These are phyloP conservation scores for Philereme transversata DNA, from an alignment of 2,888 invertebrate genomes.

Conservation along the genomic window DNA sequence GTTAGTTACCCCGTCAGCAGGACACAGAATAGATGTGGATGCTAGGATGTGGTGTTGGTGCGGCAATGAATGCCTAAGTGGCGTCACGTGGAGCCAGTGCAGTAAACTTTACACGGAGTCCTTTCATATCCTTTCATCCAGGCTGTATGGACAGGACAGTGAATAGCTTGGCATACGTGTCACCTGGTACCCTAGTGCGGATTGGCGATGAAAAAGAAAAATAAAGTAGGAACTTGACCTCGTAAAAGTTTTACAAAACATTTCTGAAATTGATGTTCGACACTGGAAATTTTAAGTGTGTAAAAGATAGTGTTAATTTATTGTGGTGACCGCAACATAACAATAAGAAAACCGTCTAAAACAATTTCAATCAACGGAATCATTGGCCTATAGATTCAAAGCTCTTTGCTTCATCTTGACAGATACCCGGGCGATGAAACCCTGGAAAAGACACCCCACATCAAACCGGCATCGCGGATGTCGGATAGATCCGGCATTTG, in stretches of 20 bases:
- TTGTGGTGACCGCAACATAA: neutral
- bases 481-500: conserved; percentile 22
- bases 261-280: neutral
- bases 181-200: conserved; percentile 72
- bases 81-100: conserved; percentile 51
- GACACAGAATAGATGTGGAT: conserved; percentile 31
- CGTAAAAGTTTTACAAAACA: neutral
- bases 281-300: neutral
- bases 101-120: conserved; percentile 23
- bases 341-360: neutral
- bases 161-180: conserved; percentile 68
- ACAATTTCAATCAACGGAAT: neutral
- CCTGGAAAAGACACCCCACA: conserved; percentile 18
- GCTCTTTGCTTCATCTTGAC: conserved; percentile 7
- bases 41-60: conserved; percentile 41
- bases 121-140: conserved; percentile 56
- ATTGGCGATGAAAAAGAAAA: conserved; percentile 11
- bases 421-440: conserved; percentile 5
- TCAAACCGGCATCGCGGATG: conserved; percentile 23
- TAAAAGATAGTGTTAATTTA: neutral
- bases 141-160: conserved; percentile 65
- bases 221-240: conserved; percentile 21
- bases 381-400: neutral
- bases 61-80: conserved; percentile 72
- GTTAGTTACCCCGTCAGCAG: conserved; percentile 68